These are phyloP conservation scores for Tuta absoluta DNA, from an alignment of 2,888 invertebrate species.

Conservation along the genomic window DNA sequence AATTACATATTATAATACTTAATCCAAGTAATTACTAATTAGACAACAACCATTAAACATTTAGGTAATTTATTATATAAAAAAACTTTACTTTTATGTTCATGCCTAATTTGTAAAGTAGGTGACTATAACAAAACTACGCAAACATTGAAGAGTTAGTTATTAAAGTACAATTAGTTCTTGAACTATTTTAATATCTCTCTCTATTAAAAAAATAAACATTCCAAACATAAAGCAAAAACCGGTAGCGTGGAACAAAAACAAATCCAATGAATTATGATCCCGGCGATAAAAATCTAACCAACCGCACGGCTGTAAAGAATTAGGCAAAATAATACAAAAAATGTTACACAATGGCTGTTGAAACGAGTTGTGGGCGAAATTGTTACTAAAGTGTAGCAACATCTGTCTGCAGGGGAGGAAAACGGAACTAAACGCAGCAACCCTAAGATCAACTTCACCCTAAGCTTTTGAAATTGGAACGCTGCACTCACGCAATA, in stretches of 20 bases:
- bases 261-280: conserved; percentile 65
- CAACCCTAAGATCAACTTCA: conserved; percentile 20
- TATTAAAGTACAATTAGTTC: too few relatives aligned
- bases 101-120: too few relatives aligned
- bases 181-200: too few relatives aligned
- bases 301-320: conserved; percentile 76
- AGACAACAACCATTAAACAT: too few relatives aligned
- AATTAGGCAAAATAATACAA: conserved; percentile 77
- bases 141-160: too few relatives aligned
- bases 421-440: conserved; percentile 26
- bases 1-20: too few relatives aligned
- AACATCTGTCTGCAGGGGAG: conserved; percentile 78
- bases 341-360: conserved; percentile 73
- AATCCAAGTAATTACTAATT: too few relatives aligned
- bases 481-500: conserved; percentile 13
- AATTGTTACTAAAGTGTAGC: conserved; percentile 80
- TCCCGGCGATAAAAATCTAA: conserved; percentile 71
- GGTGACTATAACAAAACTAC: too few relatives aligned
- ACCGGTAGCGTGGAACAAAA: conserved; percentile 67
- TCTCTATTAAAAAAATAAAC: conserved; percentile 48
- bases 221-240: conserved; percentile 48
- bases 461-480: conserved; percentile 23
- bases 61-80: too few relatives aligned
- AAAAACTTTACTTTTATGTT: too few relatives aligned
- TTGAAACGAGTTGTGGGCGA: conserved; percentile 74